Evolutionary conservation across 2,888 invertebrate species (phyloP), one percentile per base, ranked within the genome.

Genomic region (Agrypnus murinus): DNA sequence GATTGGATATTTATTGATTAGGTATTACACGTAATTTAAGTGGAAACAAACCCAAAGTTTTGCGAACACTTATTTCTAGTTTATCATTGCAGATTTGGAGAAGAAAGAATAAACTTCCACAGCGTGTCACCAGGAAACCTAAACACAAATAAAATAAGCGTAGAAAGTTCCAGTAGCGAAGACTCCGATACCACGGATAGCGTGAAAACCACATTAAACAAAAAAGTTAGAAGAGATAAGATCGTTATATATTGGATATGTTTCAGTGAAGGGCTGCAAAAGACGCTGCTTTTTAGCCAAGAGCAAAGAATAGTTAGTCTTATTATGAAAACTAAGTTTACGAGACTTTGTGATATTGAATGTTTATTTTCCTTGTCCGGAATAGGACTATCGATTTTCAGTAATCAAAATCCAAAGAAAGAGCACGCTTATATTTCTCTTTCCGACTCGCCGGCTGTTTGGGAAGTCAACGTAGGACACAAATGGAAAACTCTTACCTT

Each of bases 171-270:
- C 3, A 90, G 90, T 80, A 89, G 89, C 74, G 91, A 91, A 12
- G 85, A 85, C 65, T 85, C 88, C 0, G 89, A 90, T 78, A 85
- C 84, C 50, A 86, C 87, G 12, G 82, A 81, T 48, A 81, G 81
- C 57, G 78, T 81, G 4, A 80, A 80, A 66, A 81, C 81, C 7
- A 82, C 84, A 0, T 86, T 88, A 74, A 85, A 86, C 45, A 91
- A 90, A 76, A 91, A 92, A 83, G 90, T 91, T 70, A 88, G 92
- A 64, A 92, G 90, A 81, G 93, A 93, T 81, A 93, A 93, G 82
- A 91, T 93, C 3, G 86, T 90, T 0, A 92, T 95, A 8, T 93
- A 93, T 84, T 95, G 95, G 94, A 89, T 93, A 38, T 93, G 93
- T 4, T 94, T 91, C 81, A 88, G 92, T 84, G 93, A 94, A 72